Percentiles rank a stretch among this genome's conserved stretches.
Conservation (phyloP, 2,113 vertebrate genomes). For the Dunckerocampus dactyliophorus region DNA sequence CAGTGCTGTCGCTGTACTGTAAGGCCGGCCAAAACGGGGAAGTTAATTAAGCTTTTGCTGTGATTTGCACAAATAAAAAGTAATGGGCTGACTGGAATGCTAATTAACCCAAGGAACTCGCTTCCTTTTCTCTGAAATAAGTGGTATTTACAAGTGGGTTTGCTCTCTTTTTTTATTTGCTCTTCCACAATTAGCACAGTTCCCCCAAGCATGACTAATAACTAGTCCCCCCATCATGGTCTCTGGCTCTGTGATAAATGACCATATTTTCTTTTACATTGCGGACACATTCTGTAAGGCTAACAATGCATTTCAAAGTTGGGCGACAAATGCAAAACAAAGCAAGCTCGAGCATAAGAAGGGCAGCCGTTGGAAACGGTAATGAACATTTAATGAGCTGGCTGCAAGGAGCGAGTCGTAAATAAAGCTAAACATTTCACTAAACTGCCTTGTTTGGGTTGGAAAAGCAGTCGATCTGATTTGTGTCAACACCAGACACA, state of each 20-base stretch:
- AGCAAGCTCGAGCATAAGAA: no score
- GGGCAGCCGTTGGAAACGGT: neutral
- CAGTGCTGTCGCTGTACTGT: constrained; percentile 52
- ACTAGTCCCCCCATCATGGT: constrained; percentile 43
- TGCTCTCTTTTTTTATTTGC: constrained; percentile 15
- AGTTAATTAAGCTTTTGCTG: constrained; percentile 75
- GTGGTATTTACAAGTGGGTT: constrained; percentile 64
- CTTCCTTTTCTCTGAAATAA: constrained; percentile 57
- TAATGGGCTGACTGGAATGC: constrained; percentile 56
- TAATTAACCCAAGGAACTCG: constrained; percentile 72
- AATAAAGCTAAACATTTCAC: no score
- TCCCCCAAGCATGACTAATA: constrained; percentile 50
- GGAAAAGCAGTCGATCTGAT: no score
- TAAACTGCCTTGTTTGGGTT: no score
- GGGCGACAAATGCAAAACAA: neutral
- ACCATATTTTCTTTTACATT: constrained; percentile 12
- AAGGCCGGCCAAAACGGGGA: constrained; percentile 57
- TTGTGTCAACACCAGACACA: no score
- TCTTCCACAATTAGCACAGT: constrained; percentile 53
- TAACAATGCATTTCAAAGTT: constrained; percentile 26
- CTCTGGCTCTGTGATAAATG: constrained; percentile 36
- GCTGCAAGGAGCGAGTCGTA: neutral
- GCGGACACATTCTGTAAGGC: constrained; percentile 23
- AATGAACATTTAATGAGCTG: neutral
- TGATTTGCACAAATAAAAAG: constrained; percentile 67